Percentiles rank a stretch among this genome's conserved stretches.
phyloP scores from a whole-genome alignment of 2,797 vertebrate genomes.

The Otolemur crassicaudatus region DNA sequence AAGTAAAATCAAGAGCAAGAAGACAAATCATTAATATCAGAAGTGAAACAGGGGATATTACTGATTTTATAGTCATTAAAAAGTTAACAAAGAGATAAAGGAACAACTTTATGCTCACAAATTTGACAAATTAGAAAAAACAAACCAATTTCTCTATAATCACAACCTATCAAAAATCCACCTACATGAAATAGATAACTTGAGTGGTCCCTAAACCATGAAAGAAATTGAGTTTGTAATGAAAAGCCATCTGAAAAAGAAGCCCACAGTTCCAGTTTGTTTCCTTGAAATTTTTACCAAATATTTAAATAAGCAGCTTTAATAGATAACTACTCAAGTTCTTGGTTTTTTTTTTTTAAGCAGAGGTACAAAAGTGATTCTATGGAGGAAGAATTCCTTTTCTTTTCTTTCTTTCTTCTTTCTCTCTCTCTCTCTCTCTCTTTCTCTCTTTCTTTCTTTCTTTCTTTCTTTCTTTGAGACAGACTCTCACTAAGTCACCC shows the following conservation, averaged over 20 bases:
- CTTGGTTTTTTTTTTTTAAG: not conserved
- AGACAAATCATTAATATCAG: not conserved
- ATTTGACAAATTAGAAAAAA: not conserved
- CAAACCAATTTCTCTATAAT: not conserved
- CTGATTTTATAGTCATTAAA: not conserved
- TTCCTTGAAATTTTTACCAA: not conserved
- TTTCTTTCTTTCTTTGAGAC: too few relatives aligned
- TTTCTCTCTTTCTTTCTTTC: too few relatives aligned
- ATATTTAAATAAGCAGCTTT: not conserved
- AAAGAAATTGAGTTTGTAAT: not conserved
- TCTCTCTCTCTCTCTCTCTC: too few relatives aligned
- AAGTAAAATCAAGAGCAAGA: not conserved
- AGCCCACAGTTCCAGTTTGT: not conserved
- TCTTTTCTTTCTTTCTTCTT: too few relatives aligned
- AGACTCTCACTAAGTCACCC: too few relatives aligned
- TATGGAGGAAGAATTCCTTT: not conserved
- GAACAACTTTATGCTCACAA: constrained; percentile 21
- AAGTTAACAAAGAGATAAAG: not conserved
- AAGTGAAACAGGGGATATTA: not conserved
- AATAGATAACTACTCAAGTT: too few relatives aligned
- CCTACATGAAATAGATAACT: not conserved
- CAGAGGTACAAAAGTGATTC: not conserved
- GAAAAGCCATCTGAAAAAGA: constrained; percentile 5
- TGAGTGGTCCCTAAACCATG: not conserved
- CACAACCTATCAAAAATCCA: constrained; percentile 17